phyloP scores from a whole-genome alignment of 1,140 invertebrate species.

The Drosophila oshimai region DNA sequence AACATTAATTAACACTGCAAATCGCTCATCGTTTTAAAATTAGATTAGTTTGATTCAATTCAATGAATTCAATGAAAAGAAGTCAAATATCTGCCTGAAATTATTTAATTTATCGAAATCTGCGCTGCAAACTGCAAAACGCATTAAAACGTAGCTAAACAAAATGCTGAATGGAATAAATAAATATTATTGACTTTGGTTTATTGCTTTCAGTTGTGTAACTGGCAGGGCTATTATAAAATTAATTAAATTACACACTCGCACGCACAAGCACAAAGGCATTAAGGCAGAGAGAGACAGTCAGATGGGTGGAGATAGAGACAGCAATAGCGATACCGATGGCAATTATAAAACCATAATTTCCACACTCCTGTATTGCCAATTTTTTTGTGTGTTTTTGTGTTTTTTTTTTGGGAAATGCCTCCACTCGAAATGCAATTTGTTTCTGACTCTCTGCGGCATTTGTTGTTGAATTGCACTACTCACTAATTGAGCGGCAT shows the following conservation, averaged over 20 bases:
- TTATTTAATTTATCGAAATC: not conserved
- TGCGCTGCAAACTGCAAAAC: not conserved
- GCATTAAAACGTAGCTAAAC: constrained; percentile 24
- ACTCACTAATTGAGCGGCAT: not conserved
- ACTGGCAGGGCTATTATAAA: constrained; percentile 15
- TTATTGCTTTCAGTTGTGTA: constrained; percentile 12
- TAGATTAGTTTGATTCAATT: too few relatives aligned
- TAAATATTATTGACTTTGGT: constrained; percentile 38
- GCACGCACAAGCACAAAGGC: not conserved
- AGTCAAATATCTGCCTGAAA: not conserved
- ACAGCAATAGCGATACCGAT: not conserved
- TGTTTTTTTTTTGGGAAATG: not conserved
- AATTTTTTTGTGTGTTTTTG: not conserved
- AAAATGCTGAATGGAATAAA: constrained; percentile 23
- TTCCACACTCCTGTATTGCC: not conserved
- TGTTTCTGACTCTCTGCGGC: not conserved
- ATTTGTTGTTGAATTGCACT: not conserved
- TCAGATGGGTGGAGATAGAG: not conserved
- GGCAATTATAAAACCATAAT: constrained; percentile 17
- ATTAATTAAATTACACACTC: constrained; percentile 33
- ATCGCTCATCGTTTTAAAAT: too few relatives aligned
- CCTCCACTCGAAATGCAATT: not conserved
- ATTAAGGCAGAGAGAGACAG: not conserved
- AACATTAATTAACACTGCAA: too few relatives aligned
- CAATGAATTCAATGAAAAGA: not conserved